Evolutionary conservation across 2,888 invertebrate genomes (phyloP).

Genomic region (Adelphocoris suturalis): DNA sequence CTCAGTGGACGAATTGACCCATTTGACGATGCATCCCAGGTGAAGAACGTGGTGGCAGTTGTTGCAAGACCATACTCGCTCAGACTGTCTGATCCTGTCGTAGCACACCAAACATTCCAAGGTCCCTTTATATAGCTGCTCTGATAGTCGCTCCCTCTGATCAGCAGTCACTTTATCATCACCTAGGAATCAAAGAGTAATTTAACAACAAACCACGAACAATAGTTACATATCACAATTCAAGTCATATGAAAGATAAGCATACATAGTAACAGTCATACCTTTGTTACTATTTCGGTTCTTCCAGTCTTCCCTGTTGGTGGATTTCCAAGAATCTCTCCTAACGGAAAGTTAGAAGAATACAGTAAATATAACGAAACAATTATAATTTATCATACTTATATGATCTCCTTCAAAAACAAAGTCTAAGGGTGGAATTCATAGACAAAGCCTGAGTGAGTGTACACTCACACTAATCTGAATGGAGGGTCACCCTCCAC

Average conservation of each 20-base stretch:
- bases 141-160: constrained; percentile 90
- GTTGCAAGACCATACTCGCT: constrained; percentile 93
- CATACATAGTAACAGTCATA: constrained; percentile 26
- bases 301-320: constrained; percentile 63
- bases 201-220: neutral
- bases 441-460: no score
- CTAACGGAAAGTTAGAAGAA: constrained; percentile 7
- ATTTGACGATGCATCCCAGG: constrained; percentile 92
- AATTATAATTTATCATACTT: neutral
- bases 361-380: neutral
- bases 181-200: neutral
- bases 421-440: no score
- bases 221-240: no score
- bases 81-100: constrained; percentile 87
- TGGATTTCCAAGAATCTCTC: constrained; percentile 65
- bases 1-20: constrained; percentile 91
- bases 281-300: constrained; percentile 65
- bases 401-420: no score
- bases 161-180: constrained; percentile 64
- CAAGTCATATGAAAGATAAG: neutral
- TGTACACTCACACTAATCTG: no score
- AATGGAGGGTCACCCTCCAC: no score
- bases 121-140: constrained; percentile 89
- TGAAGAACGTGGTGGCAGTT: constrained; percentile 97
- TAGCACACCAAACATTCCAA: constrained; percentile 98